Conservation (phyloP, 1,140 invertebrate genomes). For the Euura saliciscinereae region DNA sequence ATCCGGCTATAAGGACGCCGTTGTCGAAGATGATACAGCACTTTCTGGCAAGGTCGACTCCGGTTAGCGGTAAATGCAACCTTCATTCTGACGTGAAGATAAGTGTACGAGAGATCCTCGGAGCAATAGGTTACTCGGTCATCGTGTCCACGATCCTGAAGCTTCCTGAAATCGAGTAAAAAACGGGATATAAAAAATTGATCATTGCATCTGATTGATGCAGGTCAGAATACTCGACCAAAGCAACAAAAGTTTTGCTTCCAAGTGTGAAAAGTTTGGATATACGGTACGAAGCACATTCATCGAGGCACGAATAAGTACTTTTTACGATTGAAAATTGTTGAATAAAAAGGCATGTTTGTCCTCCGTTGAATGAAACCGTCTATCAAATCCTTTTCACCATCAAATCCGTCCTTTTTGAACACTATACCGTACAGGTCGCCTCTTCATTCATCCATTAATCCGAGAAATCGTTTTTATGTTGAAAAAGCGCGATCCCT, state of each 20-base stretch:
- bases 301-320: neutral
- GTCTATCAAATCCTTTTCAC: neutral
- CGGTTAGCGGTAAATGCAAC: conserved; percentile 10
- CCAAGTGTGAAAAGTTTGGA: neutral
- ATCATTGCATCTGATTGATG: no score
- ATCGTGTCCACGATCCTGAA: conserved; percentile 23
- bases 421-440: neutral
- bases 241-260: no score
- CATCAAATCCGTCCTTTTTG: no score
- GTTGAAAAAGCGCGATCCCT: conserved; percentile 17
- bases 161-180: neutral
- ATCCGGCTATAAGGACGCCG: neutral
- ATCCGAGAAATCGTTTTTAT: conserved; percentile 24
- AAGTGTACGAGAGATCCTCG: conserved; percentile 39
- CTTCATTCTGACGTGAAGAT: neutral
- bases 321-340: no score
- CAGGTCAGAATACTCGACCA: no score
- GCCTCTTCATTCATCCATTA: conserved; percentile 21
- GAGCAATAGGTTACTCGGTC: conserved; percentile 54
- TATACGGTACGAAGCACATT: neutral
- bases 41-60: conserved; percentile 53
- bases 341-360: neutral
- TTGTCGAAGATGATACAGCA: conserved; percentile 55
- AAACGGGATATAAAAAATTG: no score
- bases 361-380: neutral